Evolutionary conservation across 1,140 invertebrate genomes (phyloP), one percentile per base, ranked within the genome.

Genomic region (Cataglyphis hispanica): DNA sequence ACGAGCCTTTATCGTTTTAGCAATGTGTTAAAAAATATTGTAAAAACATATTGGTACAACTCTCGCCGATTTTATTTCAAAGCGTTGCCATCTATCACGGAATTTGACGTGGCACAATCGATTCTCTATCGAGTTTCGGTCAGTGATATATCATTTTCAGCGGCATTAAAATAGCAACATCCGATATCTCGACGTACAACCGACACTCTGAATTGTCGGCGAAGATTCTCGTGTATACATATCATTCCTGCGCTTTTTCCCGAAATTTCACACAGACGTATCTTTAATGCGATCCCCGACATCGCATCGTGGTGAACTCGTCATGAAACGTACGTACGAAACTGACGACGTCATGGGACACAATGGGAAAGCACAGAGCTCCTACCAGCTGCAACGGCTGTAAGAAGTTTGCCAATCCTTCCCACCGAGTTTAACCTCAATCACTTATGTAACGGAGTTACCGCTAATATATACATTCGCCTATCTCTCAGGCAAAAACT

Each of bases 321-420:
- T 86, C 63, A 53, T 85, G 67, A 86, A 80, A 87, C 75, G 60
- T 78, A 60, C 27, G 19, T 60, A 60, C 60, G 34, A 31, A 64
- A 37, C 63, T 74, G 61, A 78, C 86, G 84, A 85, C 74, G 75
- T 53, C 80, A 63, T 37, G 66, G 58, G 76, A 13, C 40, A 40
- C 34, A 58, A 70, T 85, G 84, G 70, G 87, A 88, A 72, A 89
- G 43, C 81, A 27, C 61, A 34, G 60, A 27, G 34, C 56, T 22
- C 43, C 43, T 63, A 77, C 37, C 83, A 87, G 86, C 87, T 89
- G 88, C 69, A 58, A 27, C 27, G 25, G 11, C 56, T 40, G 66
- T 50, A 87, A 87, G 78, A 89, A 89, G 85, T 89, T 89, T 78
- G 53, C 67, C 87, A 87, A 89, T 90, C 60, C 75, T 77, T 83